These are phyloP conservation scores for Zygothrica quintamaculata DNA, from an alignment of 2,888 invertebrate genomes.

Conservation along the genomic window DNA sequence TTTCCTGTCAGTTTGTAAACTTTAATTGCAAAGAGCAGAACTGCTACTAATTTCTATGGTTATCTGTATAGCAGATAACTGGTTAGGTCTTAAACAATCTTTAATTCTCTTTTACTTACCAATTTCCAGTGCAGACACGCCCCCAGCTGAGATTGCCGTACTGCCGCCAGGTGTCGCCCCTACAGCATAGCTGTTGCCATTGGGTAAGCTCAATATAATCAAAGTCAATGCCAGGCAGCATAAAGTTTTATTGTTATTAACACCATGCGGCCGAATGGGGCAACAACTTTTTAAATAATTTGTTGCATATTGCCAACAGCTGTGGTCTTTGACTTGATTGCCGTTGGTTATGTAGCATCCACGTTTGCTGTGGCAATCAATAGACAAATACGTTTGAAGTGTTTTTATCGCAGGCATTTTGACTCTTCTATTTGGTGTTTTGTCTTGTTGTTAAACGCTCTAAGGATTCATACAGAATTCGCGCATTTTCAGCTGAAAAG, in stretches of 20 bases:
- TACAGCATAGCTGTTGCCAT: conserved; percentile 25
- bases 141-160: conserved; percentile 24
- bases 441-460: conserved; percentile 36
- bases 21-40: no score
- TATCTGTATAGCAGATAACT: no score
- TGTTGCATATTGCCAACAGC: conserved; percentile 75
- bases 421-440: conserved; percentile 32
- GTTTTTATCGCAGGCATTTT: conserved; percentile 76
- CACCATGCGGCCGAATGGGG: conserved; percentile 75
- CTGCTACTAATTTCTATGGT: no score
- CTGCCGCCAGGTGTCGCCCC: conserved; percentile 36
- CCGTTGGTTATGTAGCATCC: background rate
- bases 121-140: conserved; percentile 70
- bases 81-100: no score
- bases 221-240: conserved; percentile 81
- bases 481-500: conserved; percentile 55
- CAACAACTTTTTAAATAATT: conserved; percentile 81
- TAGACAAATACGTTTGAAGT: conserved; percentile 63
- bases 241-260: conserved; percentile 82
- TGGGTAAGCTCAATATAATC: conserved; percentile 74
- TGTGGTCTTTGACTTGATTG: conserved; percentile 39
- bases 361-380: conserved; percentile 38
- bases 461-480: conserved; percentile 18
- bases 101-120: conserved; percentile 67
- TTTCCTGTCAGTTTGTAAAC: no score